Conservation (phyloP, 2,888 invertebrate species). For the Orthosia gracilis region DNA sequence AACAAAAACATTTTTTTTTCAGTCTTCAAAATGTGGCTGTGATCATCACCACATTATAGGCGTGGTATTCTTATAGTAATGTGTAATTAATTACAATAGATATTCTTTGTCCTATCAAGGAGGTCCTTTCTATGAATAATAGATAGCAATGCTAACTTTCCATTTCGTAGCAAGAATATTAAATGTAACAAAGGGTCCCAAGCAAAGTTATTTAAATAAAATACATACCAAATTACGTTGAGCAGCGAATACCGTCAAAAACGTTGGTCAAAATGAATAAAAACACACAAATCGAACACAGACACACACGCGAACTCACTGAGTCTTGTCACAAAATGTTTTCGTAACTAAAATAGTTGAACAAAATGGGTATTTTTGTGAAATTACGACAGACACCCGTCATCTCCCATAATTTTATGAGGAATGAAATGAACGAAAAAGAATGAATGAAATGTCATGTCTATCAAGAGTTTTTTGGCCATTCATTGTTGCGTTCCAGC, state of each 20-base stretch:
- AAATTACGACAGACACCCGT: conserved; percentile 64
- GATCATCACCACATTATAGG: conserved; percentile 37
- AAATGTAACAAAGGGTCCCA: conserved; percentile 49
- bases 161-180: conserved; percentile 50
- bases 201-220: conserved; percentile 50
- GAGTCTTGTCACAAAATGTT: conserved; percentile 66
- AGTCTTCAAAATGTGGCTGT: neutral
- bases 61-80: conserved; percentile 51
- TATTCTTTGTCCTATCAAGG: conserved; percentile 20
- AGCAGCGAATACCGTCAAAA: conserved; percentile 64
- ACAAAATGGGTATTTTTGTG: conserved; percentile 66
- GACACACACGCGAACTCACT: conserved; percentile 64
- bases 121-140: conserved; percentile 53
- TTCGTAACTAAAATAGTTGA: conserved; percentile 66
- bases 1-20: neutral
- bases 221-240: conserved; percentile 67
- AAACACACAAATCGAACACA: conserved; percentile 64
- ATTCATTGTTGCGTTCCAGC: conserved; percentile 59
- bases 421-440: conserved; percentile 67
- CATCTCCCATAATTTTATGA: conserved; percentile 66
- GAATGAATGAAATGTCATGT: conserved; percentile 60
- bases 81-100: conserved; percentile 29
- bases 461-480: conserved; percentile 58
- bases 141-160: conserved; percentile 56
- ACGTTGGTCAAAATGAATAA: conserved; percentile 56